phyloP scores from a whole-genome alignment of 2,888 invertebrate species.

The Teinopalpus imperialis region DNA sequence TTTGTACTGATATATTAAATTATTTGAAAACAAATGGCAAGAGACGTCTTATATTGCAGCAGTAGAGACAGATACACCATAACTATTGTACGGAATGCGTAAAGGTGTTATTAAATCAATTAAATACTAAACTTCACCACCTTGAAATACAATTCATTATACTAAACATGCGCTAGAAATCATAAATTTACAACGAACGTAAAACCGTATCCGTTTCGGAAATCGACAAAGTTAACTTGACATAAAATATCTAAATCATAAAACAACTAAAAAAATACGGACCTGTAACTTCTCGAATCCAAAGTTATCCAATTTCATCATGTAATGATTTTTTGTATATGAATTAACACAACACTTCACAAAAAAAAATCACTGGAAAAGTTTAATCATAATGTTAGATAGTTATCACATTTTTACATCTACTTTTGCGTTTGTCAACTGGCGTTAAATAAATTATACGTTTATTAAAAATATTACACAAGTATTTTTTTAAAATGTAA shows the following conservation, averaged over 20 bases:
- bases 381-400: slow-evolving; percentile 21
- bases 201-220: background rate
- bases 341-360: slow-evolving; percentile 24
- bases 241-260: background rate
- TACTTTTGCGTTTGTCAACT: slow-evolving; percentile 9
- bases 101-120: background rate
- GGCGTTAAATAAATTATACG: slow-evolving; percentile 8
- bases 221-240: background rate
- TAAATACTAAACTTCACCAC: background rate
- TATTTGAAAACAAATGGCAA: no score
- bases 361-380: slow-evolving; percentile 14
- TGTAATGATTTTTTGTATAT: slow-evolving; percentile 28
- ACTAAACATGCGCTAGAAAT: background rate
- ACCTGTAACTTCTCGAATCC: slow-evolving; percentile 77
- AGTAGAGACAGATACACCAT: no score
- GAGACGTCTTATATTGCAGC: no score
- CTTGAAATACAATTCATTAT: slow-evolving; percentile 11
- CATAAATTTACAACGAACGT: background rate
- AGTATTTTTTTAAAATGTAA: slow-evolving; percentile 33
- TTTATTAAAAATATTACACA: slow-evolving; percentile 10
- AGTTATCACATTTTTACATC: slow-evolving; percentile 21
- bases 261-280: slow-evolving; percentile 25
- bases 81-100: background rate
- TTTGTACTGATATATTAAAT: no score
- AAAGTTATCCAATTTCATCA: slow-evolving; percentile 76